These are phyloP conservation scores for Trimorus sp. DNA, from an alignment of 2,888 invertebrate species.

Conservation along the genomic window DNA sequence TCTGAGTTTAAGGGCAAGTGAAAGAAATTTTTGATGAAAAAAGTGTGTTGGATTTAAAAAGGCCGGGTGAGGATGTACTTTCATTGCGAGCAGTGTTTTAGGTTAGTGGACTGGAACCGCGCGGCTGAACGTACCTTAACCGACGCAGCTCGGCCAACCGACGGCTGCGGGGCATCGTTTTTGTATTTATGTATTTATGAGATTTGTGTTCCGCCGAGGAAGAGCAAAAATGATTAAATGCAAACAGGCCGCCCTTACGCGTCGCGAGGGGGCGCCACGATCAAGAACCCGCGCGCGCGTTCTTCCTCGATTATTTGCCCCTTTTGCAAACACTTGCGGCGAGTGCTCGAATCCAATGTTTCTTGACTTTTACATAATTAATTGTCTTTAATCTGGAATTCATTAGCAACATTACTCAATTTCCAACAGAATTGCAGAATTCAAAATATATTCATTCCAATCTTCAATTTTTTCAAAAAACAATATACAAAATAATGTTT, in stretches of 20 bases:
- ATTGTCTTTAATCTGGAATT: neutral
- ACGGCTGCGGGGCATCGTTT: conserved; percentile 71
- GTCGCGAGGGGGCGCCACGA: conserved; percentile 28
- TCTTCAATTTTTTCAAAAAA: no score
- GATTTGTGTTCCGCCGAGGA: conserved; percentile 73
- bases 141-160: conserved; percentile 45
- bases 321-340: conserved; percentile 37
- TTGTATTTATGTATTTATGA: conserved; percentile 80
- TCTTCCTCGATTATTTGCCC: conserved; percentile 34
- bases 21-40: no score
- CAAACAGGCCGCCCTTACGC: conserved; percentile 72
- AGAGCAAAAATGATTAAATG: conserved; percentile 79
- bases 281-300: conserved; percentile 34
- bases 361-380: conserved; percentile 12
- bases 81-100: no score
- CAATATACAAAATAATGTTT: no score
- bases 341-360: conserved; percentile 8
- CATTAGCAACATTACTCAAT: no score
- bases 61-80: no score
- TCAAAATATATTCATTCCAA: no score
- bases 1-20: no score
- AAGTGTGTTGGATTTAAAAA: no score
- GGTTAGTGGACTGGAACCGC: no score
- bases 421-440: no score
- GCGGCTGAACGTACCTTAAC: conserved; percentile 36